A percentile compares a stretch with the other conserved stretches of the same genome.
Evolutionary conservation across 2,888 invertebrate genomes (phyloP).

Genomic region (Sabellastarte sp.): DNA sequence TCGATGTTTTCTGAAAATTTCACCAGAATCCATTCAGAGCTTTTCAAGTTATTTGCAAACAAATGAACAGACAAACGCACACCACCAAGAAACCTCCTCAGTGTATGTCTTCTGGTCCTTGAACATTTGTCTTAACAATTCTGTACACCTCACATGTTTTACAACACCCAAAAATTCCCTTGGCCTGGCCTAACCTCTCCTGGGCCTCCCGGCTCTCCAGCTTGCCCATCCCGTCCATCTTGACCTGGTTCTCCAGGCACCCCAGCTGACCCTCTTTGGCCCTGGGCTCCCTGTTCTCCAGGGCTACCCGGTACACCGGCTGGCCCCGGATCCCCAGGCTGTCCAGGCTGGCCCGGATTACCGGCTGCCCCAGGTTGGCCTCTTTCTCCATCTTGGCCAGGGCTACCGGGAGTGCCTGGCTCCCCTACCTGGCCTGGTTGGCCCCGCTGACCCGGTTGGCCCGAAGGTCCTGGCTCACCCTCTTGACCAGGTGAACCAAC

Average conservation of each 20-base stretch:
- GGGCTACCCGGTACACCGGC: slow-evolving; percentile 8
- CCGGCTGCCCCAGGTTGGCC: slow-evolving; percentile 5
- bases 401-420: slow-evolving; percentile 3
- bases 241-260: slow-evolving; percentile 63
- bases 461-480: slow-evolving; percentile 9
- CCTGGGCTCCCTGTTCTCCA: slow-evolving; percentile 32
- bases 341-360: slow-evolving; percentile 10
- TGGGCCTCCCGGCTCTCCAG: slow-evolving; percentile 29
- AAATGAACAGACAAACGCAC: no score
- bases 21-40: no score
- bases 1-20: no score
- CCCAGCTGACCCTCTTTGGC: slow-evolving; percentile 24
- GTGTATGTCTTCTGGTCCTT: no score
- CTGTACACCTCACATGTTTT: no score
- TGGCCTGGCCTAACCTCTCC: no score
- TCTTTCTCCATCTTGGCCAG: slow-evolving; percentile 3
- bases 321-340: slow-evolving; percentile 1
- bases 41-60: no score
- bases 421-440: slow-evolving; percentile 2
- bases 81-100: no score
- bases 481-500: slow-evolving; percentile 5
- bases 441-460: slow-evolving; percentile 8
- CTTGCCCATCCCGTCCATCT: slow-evolving; percentile 21
- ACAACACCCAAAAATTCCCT: slow-evolving; percentile 17
- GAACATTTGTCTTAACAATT: no score